Conservation (phyloP, 2,113 vertebrate species). For the Apistogramma diplotaenia region DNA sequence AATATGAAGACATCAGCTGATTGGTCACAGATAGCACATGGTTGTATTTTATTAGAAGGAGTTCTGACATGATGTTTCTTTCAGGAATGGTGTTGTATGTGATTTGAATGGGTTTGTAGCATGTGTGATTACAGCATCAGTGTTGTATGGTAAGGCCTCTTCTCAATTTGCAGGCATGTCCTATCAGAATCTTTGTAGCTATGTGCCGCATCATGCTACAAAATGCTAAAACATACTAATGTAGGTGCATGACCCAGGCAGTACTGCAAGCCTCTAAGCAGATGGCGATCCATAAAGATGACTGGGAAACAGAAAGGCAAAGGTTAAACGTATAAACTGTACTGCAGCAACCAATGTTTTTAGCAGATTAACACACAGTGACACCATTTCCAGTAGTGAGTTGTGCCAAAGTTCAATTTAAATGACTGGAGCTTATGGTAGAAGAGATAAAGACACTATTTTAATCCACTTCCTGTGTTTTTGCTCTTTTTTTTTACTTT, state of each 20-base stretch:
- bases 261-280: background rate
- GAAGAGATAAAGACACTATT: background rate
- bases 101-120: background rate
- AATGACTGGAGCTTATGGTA: background rate
- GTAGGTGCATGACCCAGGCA: background rate
- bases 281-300: background rate
- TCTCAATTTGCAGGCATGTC: background rate
- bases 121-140: background rate
- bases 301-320: background rate
- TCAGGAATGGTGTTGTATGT: background rate
- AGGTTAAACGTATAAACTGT: background rate
- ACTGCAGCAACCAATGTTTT: background rate
- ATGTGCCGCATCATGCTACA: background rate
- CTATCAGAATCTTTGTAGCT: background rate
- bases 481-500: background rate
- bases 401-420: background rate
- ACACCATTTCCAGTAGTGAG: background rate
- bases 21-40: conserved; percentile 51
- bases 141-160: background rate
- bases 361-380: background rate
- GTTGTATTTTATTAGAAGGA: conserved; percentile 39
- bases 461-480: background rate
- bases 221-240: background rate
- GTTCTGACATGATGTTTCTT: background rate
- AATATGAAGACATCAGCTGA: conserved; percentile 61